Percentiles rank a stretch among this genome's conserved stretches.
phyloP scores from a whole-genome alignment of 1,140 invertebrate genomes.

The Ctenoplectra terminalis region DNA sequence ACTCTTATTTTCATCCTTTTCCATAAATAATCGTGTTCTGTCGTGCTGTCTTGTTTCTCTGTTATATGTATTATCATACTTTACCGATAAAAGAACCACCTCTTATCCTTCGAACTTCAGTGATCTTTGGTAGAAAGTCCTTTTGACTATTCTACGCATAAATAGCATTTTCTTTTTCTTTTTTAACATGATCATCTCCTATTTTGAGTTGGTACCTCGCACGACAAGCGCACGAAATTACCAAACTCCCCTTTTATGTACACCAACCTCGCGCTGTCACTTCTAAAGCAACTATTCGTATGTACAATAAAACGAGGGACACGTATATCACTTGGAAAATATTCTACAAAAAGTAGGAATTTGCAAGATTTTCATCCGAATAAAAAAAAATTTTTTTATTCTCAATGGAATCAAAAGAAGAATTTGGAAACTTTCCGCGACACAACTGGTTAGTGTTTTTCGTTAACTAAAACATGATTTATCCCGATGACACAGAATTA shows the following conservation, averaged over 20 bases:
- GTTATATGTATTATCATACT: slow-evolving; percentile 53
- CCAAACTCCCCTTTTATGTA: slow-evolving; percentile 66
- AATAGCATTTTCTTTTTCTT: slow-evolving; percentile 61
- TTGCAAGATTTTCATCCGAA: neutral
- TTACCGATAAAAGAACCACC: slow-evolving; percentile 64
- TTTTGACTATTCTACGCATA: slow-evolving; percentile 71
- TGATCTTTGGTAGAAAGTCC: slow-evolving; percentile 72
- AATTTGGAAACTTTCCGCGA: neutral
- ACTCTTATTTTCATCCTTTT: neutral
- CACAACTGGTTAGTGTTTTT: neutral
- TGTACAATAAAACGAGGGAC: slow-evolving; percentile 68
- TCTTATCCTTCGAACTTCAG: slow-evolving; percentile 30
- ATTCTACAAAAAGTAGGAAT: slow-evolving; percentile 51
- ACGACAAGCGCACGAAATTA: slow-evolving; percentile 40
- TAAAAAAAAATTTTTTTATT: neutral
- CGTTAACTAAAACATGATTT: neutral
- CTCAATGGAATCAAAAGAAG: neutral
- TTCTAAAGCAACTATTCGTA: slow-evolving; percentile 67
- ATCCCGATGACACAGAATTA: neutral
- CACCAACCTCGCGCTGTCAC: slow-evolving; percentile 65
- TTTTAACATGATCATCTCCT: slow-evolving; percentile 63
- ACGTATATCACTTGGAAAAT: slow-evolving; percentile 46
- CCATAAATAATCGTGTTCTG: slow-evolving; percentile 67
- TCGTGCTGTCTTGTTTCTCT: slow-evolving; percentile 70
- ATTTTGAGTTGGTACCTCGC: slow-evolving; percentile 23